Conservation (phyloP, 2,113 vertebrate species). For the Ariopsis seemanni region DNA sequence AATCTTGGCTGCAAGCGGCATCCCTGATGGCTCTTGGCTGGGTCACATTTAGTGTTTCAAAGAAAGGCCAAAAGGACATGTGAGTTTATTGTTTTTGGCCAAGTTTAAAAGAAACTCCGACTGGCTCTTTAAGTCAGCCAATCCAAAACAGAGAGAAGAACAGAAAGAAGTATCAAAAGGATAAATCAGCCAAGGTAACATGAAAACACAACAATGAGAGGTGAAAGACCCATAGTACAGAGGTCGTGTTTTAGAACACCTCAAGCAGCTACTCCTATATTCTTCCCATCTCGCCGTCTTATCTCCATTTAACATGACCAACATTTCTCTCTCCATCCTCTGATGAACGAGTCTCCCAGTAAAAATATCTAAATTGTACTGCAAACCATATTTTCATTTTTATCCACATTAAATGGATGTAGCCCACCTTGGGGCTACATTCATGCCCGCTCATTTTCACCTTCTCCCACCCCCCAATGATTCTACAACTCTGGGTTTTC, state of each 20-base stretch:
- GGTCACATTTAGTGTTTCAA: slow-evolving; percentile 24
- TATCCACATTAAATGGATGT: neutral
- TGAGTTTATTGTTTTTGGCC: slow-evolving; percentile 41
- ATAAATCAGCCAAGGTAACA: slow-evolving; percentile 7
- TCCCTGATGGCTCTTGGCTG: slow-evolving; percentile 17
- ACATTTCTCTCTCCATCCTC: neutral
- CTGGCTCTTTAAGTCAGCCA: slow-evolving; percentile 7
- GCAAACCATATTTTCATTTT: neutral
- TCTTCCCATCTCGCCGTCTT: neutral
- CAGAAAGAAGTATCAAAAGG: slow-evolving; percentile 26
- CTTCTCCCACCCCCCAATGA: slow-evolving; percentile 30
- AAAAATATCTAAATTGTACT: slow-evolving; percentile 47
- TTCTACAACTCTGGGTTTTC: neutral
- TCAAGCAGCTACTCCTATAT: slow-evolving; percentile 29
- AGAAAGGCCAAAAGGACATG: slow-evolving; percentile 42
- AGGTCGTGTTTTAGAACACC: slow-evolving; percentile 62
- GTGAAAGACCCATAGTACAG: slow-evolving; percentile 49
- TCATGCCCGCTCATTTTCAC: neutral
- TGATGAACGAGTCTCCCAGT: too few relatives aligned
- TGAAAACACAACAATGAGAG: slow-evolving; percentile 28
- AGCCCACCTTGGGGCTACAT: neutral
- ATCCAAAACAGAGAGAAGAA: slow-evolving; percentile 5
- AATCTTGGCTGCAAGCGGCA: slow-evolving; percentile 10
- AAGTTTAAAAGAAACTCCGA: slow-evolving; percentile 23
- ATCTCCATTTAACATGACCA: neutral